These are phyloP conservation scores for Antennarius maculatus DNA, from an alignment of 2,797 vertebrate species.

Conservation along the genomic window DNA sequence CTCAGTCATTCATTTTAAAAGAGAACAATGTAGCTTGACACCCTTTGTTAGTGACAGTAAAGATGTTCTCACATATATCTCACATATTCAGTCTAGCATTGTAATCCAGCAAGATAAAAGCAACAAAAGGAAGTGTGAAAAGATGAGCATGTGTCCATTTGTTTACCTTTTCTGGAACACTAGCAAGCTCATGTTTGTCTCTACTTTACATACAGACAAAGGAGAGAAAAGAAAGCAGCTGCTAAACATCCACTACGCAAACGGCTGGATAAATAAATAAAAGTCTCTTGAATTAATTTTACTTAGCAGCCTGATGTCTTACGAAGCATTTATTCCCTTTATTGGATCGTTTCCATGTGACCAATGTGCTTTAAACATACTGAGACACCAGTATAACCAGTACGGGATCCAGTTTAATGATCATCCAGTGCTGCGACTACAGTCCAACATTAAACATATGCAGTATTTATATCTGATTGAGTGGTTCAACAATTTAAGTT, in stretches of 20 bases:
- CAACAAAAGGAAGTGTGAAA: conserved; percentile 44
- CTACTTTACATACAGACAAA: conserved; percentile 51
- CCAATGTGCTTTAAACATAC: conserved; percentile 33
- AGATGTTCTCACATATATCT: conserved; percentile 53
- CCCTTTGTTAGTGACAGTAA: conserved; percentile 55
- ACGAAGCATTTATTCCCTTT: conserved; percentile 18
- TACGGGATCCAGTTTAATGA: conserved; percentile 18
- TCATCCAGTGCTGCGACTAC: no score
- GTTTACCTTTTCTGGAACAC: conserved; percentile 43
- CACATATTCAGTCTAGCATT: conserved; percentile 53
- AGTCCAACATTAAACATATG: no score
- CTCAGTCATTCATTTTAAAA: conserved; percentile 24
- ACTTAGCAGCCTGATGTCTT: conserved; percentile 11
- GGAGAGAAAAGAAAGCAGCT: conserved; percentile 47
- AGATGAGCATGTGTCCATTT: conserved; percentile 59
- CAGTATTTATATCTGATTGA: no score
- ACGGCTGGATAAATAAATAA: conserved; percentile 13
- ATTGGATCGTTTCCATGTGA: conserved; percentile 41
- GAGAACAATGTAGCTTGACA: conserved; percentile 52
- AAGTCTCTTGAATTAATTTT: no score
- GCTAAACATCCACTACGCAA: conserved; percentile 27
- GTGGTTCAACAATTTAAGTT: no score
- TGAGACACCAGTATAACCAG: conserved; percentile 31
- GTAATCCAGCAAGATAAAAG: conserved; percentile 52
- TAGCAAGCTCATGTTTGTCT: conserved; percentile 42